Evolutionary conservation across 2,797 vertebrate genomes (phyloP).

Genomic region (Muraenolepis orangiensis): DNA sequence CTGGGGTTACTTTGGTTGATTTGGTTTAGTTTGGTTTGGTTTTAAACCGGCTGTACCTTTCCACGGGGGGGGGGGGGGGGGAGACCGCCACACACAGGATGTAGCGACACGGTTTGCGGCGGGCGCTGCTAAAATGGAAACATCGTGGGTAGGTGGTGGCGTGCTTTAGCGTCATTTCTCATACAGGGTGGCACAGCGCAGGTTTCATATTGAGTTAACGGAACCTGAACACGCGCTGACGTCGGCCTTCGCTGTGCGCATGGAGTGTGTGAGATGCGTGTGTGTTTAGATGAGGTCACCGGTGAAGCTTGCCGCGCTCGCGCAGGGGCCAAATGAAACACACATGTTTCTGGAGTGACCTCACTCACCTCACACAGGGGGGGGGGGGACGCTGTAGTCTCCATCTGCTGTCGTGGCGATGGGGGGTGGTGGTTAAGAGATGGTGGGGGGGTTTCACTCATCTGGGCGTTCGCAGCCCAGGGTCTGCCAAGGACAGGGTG

Average conservation of each 20-base stretch:
- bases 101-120: not conserved
- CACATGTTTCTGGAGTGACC: conserved; percentile 33
- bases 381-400: not conserved
- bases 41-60: not conserved
- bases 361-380: conserved; percentile 18
- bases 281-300: conserved; percentile 52
- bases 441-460: conserved; percentile 43
- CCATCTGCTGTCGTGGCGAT: not conserved
- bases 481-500: conserved; percentile 44
- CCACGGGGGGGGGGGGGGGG: too few species aligned
- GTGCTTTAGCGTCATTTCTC: too few species aligned
- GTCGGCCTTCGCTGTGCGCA: conserved; percentile 14
- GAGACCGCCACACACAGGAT: not conserved
- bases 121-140: not conserved
- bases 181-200: not conserved
- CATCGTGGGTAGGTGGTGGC: not conserved
- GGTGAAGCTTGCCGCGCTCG: conserved; percentile 17
- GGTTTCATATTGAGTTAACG: conserved; percentile 20
- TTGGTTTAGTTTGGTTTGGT: not conserved
- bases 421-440: not conserved
- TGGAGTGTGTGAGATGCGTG: not conserved
- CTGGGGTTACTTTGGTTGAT: not conserved
- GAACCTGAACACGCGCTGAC: not conserved
- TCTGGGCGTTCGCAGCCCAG: conserved; percentile 59
- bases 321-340: conserved; percentile 51